Evolutionary conservation across 2,888 invertebrate genomes (phyloP).

Genomic region (Amphipyra tragopoginis): DNA sequence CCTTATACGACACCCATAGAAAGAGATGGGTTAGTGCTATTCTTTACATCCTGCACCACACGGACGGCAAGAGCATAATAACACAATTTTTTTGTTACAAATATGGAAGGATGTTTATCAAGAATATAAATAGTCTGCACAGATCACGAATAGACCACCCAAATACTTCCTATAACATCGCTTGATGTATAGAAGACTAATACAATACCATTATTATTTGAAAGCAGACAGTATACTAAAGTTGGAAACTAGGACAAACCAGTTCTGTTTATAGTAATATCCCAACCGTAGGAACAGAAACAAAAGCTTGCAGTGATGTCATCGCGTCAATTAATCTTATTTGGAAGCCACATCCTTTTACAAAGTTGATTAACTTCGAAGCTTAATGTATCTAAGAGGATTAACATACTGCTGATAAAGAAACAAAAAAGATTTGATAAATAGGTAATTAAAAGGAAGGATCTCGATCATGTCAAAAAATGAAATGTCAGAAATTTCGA

Average conservation of each 20-base stretch:
- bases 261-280: conserved; percentile 33
- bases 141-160: no score
- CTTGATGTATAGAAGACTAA: no score
- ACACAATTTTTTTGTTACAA: no score
- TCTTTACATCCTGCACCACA: no score
- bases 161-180: neutral
- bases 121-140: no score
- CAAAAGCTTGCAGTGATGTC: conserved; percentile 44
- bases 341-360: conserved; percentile 14
- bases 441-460: neutral
- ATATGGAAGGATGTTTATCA: no score
- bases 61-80: no score
- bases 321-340: conserved; percentile 21
- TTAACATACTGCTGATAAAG: neutral
- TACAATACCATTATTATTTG: conserved; percentile 11
- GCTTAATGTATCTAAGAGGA: conserved; percentile 1
- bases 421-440: neutral
- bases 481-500: no score
- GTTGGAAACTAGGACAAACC: conserved; percentile 37
- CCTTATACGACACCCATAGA: no score
- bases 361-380: conserved; percentile 28
- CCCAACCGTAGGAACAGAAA: conserved; percentile 20
- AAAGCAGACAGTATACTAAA: conserved; percentile 10
- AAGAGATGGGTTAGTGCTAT: no score
- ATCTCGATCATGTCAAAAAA: no score